Conservation (phyloP, 23 tunicate species). For the Trididemnum nubilum region DNA sequence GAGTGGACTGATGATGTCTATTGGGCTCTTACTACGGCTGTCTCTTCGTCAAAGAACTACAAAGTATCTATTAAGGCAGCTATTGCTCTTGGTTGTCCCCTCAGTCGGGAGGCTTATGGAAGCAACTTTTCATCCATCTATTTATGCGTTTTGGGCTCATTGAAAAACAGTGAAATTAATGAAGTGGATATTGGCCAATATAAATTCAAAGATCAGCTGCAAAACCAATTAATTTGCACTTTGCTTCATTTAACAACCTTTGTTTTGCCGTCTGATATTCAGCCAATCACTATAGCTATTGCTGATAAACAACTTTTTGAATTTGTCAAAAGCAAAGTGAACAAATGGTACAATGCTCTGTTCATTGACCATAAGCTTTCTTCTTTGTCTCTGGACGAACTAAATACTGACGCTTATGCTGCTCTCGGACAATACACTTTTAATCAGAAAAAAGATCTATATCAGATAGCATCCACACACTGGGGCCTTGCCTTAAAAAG, state of each 20-base stretch:
- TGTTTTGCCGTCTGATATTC: conserved; percentile 26
- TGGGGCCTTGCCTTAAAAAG: background rate
- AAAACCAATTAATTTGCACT: conserved; percentile 61
- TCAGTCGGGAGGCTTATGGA: conserved; percentile 40
- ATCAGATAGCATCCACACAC: conserved; percentile 3
- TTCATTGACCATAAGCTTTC: background rate
- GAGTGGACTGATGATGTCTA: conserved; percentile 83
- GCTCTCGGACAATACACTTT: conserved; percentile 17
- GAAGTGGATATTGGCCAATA: conserved; percentile 55
- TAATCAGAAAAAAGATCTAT: background rate
- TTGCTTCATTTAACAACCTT: conserved; percentile 46
- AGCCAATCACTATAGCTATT: conserved; percentile 1
- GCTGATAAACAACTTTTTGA: background rate
- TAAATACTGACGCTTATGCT: conserved; percentile 17
- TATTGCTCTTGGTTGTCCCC: conserved; percentile 62
- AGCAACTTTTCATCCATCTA: conserved; percentile 29
- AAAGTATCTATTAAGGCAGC: conserved; percentile 84
- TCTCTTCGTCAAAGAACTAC: conserved; percentile 65
- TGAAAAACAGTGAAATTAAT: conserved; percentile 42
- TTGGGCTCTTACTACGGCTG: conserved; percentile 47
- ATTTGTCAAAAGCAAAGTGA: background rate
- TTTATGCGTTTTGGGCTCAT: conserved; percentile 27
- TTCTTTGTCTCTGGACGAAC: background rate
- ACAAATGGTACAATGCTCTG: conserved; percentile 11
- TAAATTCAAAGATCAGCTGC: conserved; percentile 71